Conservation (phyloP, 2,113 vertebrate species). For the Pelobates fuscus region DNA sequence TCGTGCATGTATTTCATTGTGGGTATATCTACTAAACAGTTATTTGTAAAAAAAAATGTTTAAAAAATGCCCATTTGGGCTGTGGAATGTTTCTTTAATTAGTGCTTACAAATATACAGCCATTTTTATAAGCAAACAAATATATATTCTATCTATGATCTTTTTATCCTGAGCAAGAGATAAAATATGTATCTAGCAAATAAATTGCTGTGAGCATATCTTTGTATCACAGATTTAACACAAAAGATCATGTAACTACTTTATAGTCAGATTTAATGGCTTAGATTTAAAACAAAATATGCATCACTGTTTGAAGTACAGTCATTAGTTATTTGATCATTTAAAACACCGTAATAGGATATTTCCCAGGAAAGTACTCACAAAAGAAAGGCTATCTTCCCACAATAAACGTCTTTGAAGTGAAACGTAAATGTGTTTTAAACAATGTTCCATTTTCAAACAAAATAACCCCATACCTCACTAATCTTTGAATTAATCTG, state of each 20-base stretch:
- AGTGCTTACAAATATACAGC: no score
- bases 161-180: no score
- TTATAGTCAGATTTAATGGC: constrained; percentile 33
- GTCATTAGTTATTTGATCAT: constrained; percentile 48
- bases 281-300: constrained; percentile 9
- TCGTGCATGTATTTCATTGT: no score
- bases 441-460: background rate
- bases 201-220: background rate
- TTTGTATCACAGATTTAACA: constrained; percentile 2
- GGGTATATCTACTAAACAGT: no score
- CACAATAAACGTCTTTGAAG: constrained; percentile 29
- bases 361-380: constrained; percentile 15
- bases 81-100: no score
- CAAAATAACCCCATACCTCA: background rate
- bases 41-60: no score
- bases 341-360: constrained; percentile 33
- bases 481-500: background rate
- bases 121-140: no score
- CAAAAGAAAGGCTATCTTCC: background rate
- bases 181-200: background rate
- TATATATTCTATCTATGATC: no score
- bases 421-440: constrained; percentile 21
- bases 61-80: no score
- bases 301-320: constrained; percentile 35
- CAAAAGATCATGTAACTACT: constrained; percentile 35